phyloP scores from a whole-genome alignment of 2,113 vertebrate genomes.

The Malurus melanocephalus region DNA sequence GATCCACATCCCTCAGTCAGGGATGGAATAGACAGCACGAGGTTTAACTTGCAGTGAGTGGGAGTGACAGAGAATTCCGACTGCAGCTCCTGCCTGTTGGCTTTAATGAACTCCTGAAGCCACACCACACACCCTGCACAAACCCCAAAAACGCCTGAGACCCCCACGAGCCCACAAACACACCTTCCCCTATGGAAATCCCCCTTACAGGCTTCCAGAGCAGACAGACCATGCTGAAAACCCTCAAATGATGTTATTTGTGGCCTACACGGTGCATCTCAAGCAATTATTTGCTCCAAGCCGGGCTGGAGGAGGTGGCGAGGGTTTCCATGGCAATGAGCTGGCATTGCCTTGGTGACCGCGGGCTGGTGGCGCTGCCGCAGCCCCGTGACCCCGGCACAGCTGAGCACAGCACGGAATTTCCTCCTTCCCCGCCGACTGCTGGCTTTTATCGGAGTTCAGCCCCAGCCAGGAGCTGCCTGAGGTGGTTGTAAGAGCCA shows the following conservation, averaged over 20 bases:
- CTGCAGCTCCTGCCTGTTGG: background rate
- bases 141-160: background rate
- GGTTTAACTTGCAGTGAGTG: background rate
- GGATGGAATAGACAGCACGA: background rate
- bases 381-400: background rate
- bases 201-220: background rate
- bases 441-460: background rate
- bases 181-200: background rate
- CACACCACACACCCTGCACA: background rate
- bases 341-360: constrained; percentile 37
- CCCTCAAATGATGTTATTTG: background rate
- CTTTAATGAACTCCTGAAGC: background rate
- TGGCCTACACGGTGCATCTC: background rate
- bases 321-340: constrained; percentile 51
- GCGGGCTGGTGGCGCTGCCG: background rate
- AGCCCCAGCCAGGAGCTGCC: background rate
- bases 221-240: rapidly evolving
- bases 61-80: background rate
- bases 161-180: background rate
- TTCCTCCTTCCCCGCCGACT: background rate
- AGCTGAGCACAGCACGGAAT: background rate
- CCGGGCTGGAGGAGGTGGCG: background rate
- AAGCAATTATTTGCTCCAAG: background rate
- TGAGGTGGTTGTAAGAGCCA: background rate
- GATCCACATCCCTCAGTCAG: background rate